phyloP scores from a whole-genome alignment of 2,888 invertebrate species.

The Drosophila fungiperda region DNA sequence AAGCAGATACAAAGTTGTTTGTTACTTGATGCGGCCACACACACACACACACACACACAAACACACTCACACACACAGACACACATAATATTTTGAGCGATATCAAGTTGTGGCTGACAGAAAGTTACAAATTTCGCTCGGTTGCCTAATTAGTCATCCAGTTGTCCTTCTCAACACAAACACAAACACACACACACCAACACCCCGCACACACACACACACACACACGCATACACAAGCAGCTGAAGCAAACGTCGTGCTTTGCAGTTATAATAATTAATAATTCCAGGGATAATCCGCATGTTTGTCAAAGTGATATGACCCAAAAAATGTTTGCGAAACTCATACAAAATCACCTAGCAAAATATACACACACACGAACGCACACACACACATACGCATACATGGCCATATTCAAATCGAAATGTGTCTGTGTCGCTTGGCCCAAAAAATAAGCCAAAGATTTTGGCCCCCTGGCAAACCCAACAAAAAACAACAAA shows the following conservation, averaged over 20 bases:
- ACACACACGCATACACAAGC: constrained; percentile 16
- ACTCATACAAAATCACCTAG: constrained; percentile 47
- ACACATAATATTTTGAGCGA: constrained; percentile 2
- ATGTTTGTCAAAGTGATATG: constrained; percentile 79
- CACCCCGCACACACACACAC: constrained; percentile 8
- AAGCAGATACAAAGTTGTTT: constrained; percentile 38
- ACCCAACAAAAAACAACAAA: constrained; percentile 16
- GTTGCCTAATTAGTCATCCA: constrained; percentile 54
- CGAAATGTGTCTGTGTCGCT: constrained; percentile 20
- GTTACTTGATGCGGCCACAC: not conserved
- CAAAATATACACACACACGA: constrained; percentile 35
- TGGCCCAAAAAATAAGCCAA: constrained; percentile 43
- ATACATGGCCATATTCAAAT: constrained; percentile 13
- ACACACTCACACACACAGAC: not conserved
- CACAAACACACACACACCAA: constrained; percentile 12
- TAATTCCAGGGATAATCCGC: constrained; percentile 79
- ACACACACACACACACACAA: not conserved
- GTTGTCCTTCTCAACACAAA: constrained; percentile 48
- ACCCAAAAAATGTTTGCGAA: constrained; percentile 56
- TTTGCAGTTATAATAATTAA: constrained; percentile 78
- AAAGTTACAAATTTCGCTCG: constrained; percentile 45
- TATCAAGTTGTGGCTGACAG: constrained; percentile 16
- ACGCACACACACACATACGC: not conserved
- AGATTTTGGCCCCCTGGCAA: constrained; percentile 42
- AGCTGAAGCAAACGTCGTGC: constrained; percentile 61